phyloP scores from a whole-genome alignment of 2,797 vertebrate species.

The Telmatherina bonti region DNA sequence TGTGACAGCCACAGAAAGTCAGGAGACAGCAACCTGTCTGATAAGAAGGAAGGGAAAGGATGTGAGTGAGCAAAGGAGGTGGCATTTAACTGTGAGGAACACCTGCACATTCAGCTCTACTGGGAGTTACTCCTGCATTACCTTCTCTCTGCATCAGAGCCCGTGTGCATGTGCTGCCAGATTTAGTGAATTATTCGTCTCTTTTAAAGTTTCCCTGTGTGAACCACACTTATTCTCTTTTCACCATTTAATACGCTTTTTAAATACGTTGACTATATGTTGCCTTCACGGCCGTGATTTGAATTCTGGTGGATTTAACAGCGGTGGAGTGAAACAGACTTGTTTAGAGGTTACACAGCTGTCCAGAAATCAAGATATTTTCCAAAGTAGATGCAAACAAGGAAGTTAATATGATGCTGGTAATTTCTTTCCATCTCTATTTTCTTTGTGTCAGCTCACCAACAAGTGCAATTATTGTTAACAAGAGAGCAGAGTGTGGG shows the following conservation, averaged over 20 bases:
- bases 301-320: slow-evolving; percentile 80
- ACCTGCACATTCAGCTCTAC: slow-evolving; percentile 97
- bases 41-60: slow-evolving; percentile 77
- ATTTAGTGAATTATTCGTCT: slow-evolving; percentile 98
- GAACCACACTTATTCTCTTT: slow-evolving; percentile 84
- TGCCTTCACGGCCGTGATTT: slow-evolving; percentile 73
- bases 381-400: slow-evolving; percentile 84
- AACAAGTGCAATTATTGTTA: slow-evolving; percentile 85
- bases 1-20: slow-evolving; percentile 90
- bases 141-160: slow-evolving; percentile 91
- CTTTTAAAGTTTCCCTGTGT: slow-evolving; percentile 73
- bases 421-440: slow-evolving; percentile 64
- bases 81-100: slow-evolving; percentile 92
- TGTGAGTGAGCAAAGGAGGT: slow-evolving; percentile 76
- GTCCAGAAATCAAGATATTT: slow-evolving; percentile 71
- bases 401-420: slow-evolving; percentile 48
- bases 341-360: slow-evolving; percentile 62
- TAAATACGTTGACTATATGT: slow-evolving; percentile 48
- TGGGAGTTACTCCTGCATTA: slow-evolving; percentile 89
- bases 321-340: slow-evolving; percentile 70
- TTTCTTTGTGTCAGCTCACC: slow-evolving; percentile 72
- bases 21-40: slow-evolving; percentile 90
- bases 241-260: slow-evolving; percentile 40
- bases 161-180: slow-evolving; percentile 57
- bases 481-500: slow-evolving; percentile 77